Evolutionary conservation across 1,140 invertebrate genomes (phyloP), one percentile per base, ranked within the genome.

Genomic region (Drosophila simulans): DNA sequence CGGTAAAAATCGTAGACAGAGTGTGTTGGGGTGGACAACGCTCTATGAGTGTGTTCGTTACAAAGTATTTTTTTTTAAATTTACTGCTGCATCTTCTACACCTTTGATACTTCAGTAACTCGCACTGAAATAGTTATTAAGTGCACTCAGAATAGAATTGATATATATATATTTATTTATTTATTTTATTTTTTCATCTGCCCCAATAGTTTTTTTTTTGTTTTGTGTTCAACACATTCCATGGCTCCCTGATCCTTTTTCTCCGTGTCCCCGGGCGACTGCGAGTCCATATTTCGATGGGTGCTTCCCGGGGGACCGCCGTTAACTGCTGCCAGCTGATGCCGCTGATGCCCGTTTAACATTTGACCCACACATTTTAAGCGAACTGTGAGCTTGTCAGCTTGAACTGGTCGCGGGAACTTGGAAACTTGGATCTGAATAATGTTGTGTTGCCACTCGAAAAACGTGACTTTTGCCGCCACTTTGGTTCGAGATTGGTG

Each of bases 381-480:
- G 59, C 53, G 7, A 31, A 31, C 8, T 45, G 22, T 31, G n/a
- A 39, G n/a, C 17, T 63, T 63, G 58, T 60, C 62, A 64, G 62
- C 46, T 60, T 62, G 55, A 64, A 60, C 62, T 49, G 48, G 25
- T n/a, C 27, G 27, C 7, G 27, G 7, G 8, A 7, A 31, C 31
- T 31, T 31, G 48, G n/a, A n/a, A 31, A 31, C 27, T 51, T 62
- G 62, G 54, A 48, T 22, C 45, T 70, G 51, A 71, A 71, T 71
- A 71, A 70, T 71, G 52, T 65, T 52, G 63, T 56, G 48, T 17
- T 70, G 65, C 52, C 65, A 45, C 52, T 57, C 31, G 53, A 43
- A 17, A 57, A 71, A 71, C 68, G 68, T 71, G 68, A 71, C 64
- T 71, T 71, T 58, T 39, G 68, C 53, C 27, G 53, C 68, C 22